phyloP scores from a whole-genome alignment of 2,113 vertebrate species.

The Eleginops maclovinus region DNA sequence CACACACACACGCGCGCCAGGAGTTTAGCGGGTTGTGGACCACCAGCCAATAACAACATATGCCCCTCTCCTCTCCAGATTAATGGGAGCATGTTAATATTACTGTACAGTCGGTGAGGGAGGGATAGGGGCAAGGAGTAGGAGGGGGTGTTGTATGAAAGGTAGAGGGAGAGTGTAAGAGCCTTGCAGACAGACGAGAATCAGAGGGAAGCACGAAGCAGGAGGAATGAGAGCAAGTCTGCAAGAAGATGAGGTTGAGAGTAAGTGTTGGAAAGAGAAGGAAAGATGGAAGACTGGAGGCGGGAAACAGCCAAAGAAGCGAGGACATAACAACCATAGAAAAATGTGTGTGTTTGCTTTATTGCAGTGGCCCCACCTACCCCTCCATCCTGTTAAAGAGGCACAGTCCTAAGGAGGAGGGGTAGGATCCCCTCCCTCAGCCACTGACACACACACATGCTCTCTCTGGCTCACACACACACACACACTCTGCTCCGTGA shows the following conservation, averaged over 20 bases:
- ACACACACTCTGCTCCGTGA: slow-evolving; percentile 76
- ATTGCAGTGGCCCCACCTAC: slow-evolving; percentile 84
- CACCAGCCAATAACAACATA: slow-evolving; percentile 86
- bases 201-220: slow-evolving; percentile 57
- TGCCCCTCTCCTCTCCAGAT: slow-evolving; percentile 85
- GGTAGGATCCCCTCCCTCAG: slow-evolving; percentile 81
- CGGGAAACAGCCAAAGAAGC: slow-evolving; percentile 68
- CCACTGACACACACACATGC: slow-evolving; percentile 53
- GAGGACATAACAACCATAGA: slow-evolving; percentile 73
- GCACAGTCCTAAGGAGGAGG: slow-evolving; percentile 78
- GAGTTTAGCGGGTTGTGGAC: slow-evolving; percentile 84
- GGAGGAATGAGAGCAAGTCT: slow-evolving; percentile 54
- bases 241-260: slow-evolving; percentile 43
- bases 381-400: slow-evolving; percentile 80
- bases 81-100: slow-evolving; percentile 85
- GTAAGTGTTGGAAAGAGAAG: slow-evolving; percentile 67
- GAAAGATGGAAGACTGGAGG: slow-evolving; percentile 76
- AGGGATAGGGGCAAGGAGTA: slow-evolving; percentile 47
- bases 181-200: slow-evolving; percentile 55
- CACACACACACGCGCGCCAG: slow-evolving; percentile 38
- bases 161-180: slow-evolving; percentile 59
- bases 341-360: slow-evolving; percentile 74
- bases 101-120: slow-evolving; percentile 79
- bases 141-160: slow-evolving; percentile 56
- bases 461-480: slow-evolving; percentile 61